Percentiles rank a stretch among this genome's conserved stretches.
Evolutionary conservation across 2,797 vertebrate genomes (phyloP).

Genomic region (Ibycter americanus): DNA sequence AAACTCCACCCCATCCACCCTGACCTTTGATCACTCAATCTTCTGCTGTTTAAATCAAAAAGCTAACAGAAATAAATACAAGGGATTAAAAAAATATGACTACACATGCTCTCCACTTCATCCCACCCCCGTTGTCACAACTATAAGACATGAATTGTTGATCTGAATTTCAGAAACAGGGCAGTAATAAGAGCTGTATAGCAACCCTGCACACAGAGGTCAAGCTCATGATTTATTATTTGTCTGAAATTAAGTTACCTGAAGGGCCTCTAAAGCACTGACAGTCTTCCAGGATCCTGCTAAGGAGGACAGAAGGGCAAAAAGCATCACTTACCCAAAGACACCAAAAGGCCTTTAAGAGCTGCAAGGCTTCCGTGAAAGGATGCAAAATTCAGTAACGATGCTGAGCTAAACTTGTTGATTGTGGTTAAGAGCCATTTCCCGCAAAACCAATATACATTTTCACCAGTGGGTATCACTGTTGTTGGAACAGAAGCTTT

Average conservation of each 20-base stretch:
- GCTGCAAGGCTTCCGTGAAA: neutral
- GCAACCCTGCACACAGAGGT: neutral
- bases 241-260: neutral
- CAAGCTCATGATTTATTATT: neutral
- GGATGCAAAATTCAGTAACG: neutral
- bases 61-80: slow-evolving; percentile 44
- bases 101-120: neutral
- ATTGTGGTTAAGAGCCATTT: neutral
- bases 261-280: neutral
- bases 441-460: neutral
- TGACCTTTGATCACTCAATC: slow-evolving; percentile 13
- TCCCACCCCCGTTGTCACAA: neutral
- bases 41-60: slow-evolving; percentile 59
- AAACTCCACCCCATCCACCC: slow-evolving; percentile 54
- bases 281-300: neutral
- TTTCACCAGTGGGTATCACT: neutral
- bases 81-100: neutral
- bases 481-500: neutral
- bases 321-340: neutral
- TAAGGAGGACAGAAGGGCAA: neutral
- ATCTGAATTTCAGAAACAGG: neutral
- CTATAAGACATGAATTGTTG: neutral
- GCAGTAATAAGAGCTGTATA: neutral
- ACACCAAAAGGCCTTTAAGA: neutral
- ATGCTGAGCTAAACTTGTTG: neutral